Percentiles rank a stretch among this genome's conserved stretches.
These are phyloP conservation scores for Euleptes europaea DNA, from an alignment of 2,113 vertebrate genomes.

Conservation along the genomic window DNA sequence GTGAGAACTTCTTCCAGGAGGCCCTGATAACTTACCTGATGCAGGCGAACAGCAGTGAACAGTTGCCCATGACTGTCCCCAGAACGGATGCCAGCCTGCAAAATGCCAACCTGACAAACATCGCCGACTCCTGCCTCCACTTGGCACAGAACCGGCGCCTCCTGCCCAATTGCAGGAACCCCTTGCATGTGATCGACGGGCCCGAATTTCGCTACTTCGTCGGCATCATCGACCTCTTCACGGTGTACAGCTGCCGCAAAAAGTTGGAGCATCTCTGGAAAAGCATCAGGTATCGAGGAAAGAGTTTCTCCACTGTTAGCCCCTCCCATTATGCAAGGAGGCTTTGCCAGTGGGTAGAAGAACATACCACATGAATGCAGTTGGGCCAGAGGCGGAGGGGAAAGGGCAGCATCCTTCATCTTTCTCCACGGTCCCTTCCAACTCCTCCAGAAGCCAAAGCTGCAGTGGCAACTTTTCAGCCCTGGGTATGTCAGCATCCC, in stretches of 20 bases:
- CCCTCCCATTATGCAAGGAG: slow-evolving; percentile 79
- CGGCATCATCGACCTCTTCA: slow-evolving; percentile 89
- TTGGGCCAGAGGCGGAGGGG: neutral
- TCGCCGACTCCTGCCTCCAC: slow-evolving; percentile 50
- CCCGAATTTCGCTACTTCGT: slow-evolving; percentile 86
- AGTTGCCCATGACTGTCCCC: fast-evolving
- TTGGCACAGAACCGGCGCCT: slow-evolving; percentile 80
- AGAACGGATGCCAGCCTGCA: neutral
- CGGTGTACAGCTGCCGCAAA: slow-evolving; percentile 84
- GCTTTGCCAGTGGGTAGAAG: slow-evolving; percentile 82
- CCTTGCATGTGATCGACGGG: slow-evolving; percentile 86
- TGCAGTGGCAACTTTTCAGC: neutral
- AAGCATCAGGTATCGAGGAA: slow-evolving; percentile 76
- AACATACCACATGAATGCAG: slow-evolving; percentile 75
- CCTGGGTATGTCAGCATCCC: slow-evolving; percentile 6
- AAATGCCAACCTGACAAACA: neutral
- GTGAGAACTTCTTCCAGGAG: neutral
- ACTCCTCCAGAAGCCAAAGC: neutral
- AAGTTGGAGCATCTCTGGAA: slow-evolving; percentile 86
- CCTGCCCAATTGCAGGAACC: slow-evolving; percentile 79
- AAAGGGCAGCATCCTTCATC: no score
- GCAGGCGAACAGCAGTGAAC: neutral
- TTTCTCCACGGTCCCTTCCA: neutral
- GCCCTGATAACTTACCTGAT: neutral
- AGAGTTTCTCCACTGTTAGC: slow-evolving; percentile 85